Evolutionary conservation across 2,797 vertebrate genomes (phyloP), one percentile per base, ranked within the genome.

Genomic region (Miichthys miiuy): DNA sequence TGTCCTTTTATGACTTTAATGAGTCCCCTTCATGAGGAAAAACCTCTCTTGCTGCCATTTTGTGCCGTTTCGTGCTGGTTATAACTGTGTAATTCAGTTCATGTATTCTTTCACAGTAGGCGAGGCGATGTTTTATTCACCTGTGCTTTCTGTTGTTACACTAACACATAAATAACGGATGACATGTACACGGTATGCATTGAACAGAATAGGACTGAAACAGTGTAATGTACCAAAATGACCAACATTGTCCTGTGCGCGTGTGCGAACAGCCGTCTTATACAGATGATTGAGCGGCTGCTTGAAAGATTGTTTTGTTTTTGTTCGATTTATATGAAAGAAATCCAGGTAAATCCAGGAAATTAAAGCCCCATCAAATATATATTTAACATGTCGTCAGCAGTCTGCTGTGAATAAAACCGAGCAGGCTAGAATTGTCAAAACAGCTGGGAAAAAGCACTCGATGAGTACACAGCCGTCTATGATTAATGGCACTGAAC

Each of bases 61-160:
- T n/a, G 12, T 20, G 18, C 21, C n/a, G 27, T 1, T 4, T 44
- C 3, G 0, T 47, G 62, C 38, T 44, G 25, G 17, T 14, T 34
- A 11, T 4, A 25, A 14, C 27, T 10, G 11, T 13, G 21, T 54
- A 1, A 38, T 34, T 69, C 23, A 63, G 25, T 30, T 67, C 17
- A 42, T 50, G 52, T 42, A 25, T 74, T 17, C 34, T 62, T 44
- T 66, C 52, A 71, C 69, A 46, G 51, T 18, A 18, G 20, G 23
- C 47, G 14, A 3, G 5, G 6, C 61, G 4, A 71, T 62, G 61
- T 79, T 82, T 81, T 70, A 73, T 60, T 71, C 52, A 76, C 30
- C 1, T 14, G 1, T 23, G 5, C 11, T 52, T 66, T 75, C 46
- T 57, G 41, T 60, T 51, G n/a, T 69, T 62, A 64, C 16, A 12